phyloP scores from a whole-genome alignment of 2,888 invertebrate genomes.

The Tinea pellionella region DNA sequence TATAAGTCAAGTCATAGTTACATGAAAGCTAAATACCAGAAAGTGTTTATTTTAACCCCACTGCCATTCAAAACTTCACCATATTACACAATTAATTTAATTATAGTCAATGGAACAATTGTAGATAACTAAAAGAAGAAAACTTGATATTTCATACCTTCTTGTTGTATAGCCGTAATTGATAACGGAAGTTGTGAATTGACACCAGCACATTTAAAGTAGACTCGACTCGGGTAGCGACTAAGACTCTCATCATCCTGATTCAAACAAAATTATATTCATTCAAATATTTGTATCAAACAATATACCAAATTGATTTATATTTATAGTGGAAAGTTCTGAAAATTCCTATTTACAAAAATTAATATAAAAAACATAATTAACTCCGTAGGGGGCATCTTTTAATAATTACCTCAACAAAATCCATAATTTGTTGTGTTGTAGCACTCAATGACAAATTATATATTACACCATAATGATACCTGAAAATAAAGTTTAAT shows the following conservation, averaged over 20 bases:
- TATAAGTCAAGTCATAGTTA: too few species aligned
- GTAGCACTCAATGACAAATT: conserved; percentile 34
- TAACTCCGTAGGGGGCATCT: conserved; percentile 18
- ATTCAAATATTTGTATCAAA: too few species aligned
- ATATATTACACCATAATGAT: conserved; percentile 34
- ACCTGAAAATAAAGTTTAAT: conserved; percentile 28
- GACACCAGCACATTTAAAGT: neutral
- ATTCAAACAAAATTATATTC: neutral
- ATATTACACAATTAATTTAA: too few species aligned
- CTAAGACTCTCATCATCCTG: neutral
- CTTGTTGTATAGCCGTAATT: conserved; percentile 79
- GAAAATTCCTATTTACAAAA: too few species aligned
- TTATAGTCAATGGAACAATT: too few species aligned
- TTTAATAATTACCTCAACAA: conserved; percentile 36
- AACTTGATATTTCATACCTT: conserved; percentile 26
- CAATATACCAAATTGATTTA: too few species aligned
- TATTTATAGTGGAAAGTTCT: too few species aligned
- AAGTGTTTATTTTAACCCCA: too few species aligned
- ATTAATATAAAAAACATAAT: neutral
- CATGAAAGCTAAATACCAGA: too few species aligned
- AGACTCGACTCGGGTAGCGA: neutral
- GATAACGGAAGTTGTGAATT: conserved; percentile 67
- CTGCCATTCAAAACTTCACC: too few species aligned
- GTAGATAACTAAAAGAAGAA: neutral
- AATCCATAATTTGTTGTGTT: conserved; percentile 48